These are phyloP conservation scores for Ammodramus savannarum DNA, from an alignment of 2,113 vertebrate genomes.

Conservation along the genomic window DNA sequence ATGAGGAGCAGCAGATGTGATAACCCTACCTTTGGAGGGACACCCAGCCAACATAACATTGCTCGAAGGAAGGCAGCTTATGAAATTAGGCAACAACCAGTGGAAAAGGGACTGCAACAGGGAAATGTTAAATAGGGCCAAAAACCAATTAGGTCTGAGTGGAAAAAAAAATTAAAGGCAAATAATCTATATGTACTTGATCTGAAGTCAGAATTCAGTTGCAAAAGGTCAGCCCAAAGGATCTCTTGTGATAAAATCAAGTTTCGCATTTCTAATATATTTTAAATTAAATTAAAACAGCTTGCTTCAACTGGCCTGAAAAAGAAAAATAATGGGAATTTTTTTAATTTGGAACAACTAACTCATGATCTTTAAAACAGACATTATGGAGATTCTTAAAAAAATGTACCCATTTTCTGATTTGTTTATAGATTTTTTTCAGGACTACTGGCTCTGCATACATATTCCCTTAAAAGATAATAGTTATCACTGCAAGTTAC, in stretches of 20 bases:
- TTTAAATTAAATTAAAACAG: background rate
- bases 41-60: background rate
- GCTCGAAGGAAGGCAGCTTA: background rate
- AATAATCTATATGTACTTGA: background rate
- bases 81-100: background rate
- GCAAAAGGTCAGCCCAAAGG: background rate
- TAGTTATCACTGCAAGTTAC: background rate
- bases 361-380: background rate
- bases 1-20: rapidly evolving
- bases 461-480: background rate
- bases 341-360: background rate
- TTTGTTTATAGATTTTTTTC: background rate
- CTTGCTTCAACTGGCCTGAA: background rate
- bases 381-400: background rate
- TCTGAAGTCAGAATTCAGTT: background rate
- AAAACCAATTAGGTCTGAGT: background rate
- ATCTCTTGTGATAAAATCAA: background rate
- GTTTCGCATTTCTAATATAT: background rate
- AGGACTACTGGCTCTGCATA: background rate
- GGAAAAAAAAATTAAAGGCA: background rate
- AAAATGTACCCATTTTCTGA: background rate
- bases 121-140: background rate
- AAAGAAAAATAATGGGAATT: background rate
- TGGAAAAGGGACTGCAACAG: background rate
- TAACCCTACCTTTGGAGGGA: background rate